These are phyloP conservation scores for Polyommatus icarus DNA, from an alignment of 2,888 invertebrate genomes.

Conservation along the genomic window DNA sequence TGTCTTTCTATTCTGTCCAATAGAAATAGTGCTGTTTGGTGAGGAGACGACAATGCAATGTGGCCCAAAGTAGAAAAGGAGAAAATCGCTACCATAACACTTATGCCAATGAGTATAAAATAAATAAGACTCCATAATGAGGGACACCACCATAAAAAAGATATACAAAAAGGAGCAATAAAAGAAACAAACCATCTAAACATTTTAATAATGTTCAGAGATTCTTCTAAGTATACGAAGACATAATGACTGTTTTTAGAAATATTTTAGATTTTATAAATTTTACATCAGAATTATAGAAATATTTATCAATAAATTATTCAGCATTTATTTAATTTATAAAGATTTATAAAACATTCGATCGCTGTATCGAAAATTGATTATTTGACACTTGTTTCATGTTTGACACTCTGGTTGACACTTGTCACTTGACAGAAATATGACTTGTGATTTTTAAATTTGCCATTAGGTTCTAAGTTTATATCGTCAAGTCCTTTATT, in stretches of 20 bases:
- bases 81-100: conserved; percentile 56
- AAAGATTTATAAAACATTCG: not conserved
- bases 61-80: conserved; percentile 81
- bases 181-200: conserved; percentile 56
- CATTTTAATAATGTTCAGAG: conserved; percentile 47
- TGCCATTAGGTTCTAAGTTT: no score
- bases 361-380: not conserved
- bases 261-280: not conserved
- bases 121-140: conserved; percentile 58
- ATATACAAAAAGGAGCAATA: conserved; percentile 54
- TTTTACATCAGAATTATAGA: not conserved
- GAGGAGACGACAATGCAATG: conserved; percentile 82
- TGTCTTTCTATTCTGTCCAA: conserved; percentile 82
- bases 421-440: no score
- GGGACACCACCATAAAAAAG: conserved; percentile 62
- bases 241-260: conserved; percentile 1
- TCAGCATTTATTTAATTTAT: not conserved
- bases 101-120: conserved; percentile 55
- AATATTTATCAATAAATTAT: not conserved
- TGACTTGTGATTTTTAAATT: no score
- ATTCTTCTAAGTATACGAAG: conserved; percentile 32
- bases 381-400: not conserved
- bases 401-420: no score
- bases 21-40: conserved; percentile 81
- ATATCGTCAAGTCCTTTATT: no score